Evolutionary conservation across 2,888 invertebrate genomes (phyloP), one percentile per base, ranked within the genome.

Genomic region (Nomada flava): DNA sequence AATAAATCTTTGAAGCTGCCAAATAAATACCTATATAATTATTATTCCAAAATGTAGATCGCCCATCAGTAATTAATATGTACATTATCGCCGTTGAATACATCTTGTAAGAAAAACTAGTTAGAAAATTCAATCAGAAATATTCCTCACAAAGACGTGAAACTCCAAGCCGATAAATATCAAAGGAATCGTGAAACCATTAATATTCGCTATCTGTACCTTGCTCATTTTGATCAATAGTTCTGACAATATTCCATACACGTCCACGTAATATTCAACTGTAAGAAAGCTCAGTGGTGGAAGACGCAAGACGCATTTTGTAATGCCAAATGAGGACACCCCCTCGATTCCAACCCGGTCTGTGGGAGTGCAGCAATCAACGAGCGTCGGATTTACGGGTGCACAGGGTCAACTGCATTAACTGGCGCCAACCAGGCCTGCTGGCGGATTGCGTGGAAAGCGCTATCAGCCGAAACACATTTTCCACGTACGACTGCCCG

Each of bases 401-500:
- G 79, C 84, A 84, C 83, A 87, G 83, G 83, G 77, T 88, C 80
- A 88, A 88, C 88, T 88, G 77, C 79, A 86, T 88, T 88, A 88
- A 85, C 79, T 62, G 79, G 76, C 70, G 79, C 64, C 79, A 84
- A 85, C 79, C 72, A 78, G 68, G 29, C 67, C 62, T 60, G 76
- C 44, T 29, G 53, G 65, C 63, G 70, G 59, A 63, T 36, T 69
- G 80, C 74, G 68, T 78, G 62, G 63, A 75, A 88, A 87, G 85
- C 80, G 85, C 86, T 88, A 88, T 88, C 88, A 85, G 85, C 85
- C 88, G 88, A 88, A 88, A 88, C 88, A 88, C 86, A 86, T 88
- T 88, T 88, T 88, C 88, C 86, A 88, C 88, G 86, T 88, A 85
- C 85, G 88, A 88, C 88, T 88, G 88, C 88, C 86, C 84, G 84